Evolutionary conservation across 2,113 vertebrate genomes (phyloP).

Genomic region (Crypturellus undulatus): DNA sequence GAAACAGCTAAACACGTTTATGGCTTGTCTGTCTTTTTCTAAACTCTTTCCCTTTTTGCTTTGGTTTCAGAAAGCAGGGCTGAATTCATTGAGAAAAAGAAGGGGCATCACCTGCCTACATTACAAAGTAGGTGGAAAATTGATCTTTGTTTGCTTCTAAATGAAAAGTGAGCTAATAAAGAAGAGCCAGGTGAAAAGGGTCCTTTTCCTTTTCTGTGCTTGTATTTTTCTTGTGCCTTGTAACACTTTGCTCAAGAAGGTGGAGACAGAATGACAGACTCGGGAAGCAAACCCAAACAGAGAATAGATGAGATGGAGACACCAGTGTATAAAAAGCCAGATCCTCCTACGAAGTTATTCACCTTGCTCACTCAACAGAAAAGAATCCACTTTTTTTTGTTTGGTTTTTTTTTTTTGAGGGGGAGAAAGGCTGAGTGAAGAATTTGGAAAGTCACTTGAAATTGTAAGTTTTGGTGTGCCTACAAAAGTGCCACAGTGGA

Average conservation of each 20-base stretch:
- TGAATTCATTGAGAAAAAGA: constrained; percentile 26
- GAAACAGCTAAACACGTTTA: not conserved
- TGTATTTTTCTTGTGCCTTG: not conserved
- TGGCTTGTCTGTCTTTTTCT: not conserved
- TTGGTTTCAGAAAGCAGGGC: constrained; percentile 44
- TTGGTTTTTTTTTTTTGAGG: too few relatives aligned
- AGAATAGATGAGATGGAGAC: not conserved
- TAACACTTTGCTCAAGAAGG: not conserved
- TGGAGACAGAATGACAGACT: not conserved
- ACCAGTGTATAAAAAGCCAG: not conserved
- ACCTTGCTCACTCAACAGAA: not conserved
- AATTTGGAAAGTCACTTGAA: not conserved
- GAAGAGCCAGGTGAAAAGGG: not conserved
- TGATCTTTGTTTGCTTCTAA: not conserved
- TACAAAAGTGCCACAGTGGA: not conserved
- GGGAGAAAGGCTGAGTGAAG: not conserved
- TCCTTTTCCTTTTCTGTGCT: not conserved
- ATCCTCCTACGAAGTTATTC: not conserved
- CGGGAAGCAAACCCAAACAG: not conserved
- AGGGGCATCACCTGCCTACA: not conserved
- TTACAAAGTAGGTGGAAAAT: constrained; percentile 12
- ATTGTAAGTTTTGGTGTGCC: not conserved
- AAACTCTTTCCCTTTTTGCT: not conserved
- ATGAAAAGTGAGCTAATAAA: not conserved
- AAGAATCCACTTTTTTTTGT: not conserved